These are phyloP conservation scores for Peromyscus maniculatus DNA, from an alignment of 2,113 vertebrate genomes.

Conservation along the genomic window DNA sequence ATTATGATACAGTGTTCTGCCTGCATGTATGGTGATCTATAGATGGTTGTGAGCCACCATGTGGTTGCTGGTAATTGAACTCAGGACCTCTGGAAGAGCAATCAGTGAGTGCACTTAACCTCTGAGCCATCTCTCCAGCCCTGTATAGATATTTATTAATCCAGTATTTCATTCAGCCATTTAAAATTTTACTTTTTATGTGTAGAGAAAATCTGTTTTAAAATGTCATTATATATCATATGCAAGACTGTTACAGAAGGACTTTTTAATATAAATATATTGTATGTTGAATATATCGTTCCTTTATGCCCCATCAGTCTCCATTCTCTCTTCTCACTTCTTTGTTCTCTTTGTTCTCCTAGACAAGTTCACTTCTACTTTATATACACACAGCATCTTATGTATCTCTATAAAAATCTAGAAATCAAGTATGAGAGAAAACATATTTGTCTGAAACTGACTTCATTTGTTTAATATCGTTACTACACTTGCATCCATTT, in stretches of 20 bases:
- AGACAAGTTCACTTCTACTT: not conserved
- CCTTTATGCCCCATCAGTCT: not conserved
- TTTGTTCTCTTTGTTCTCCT: not conserved
- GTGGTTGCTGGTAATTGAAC: too few relatives aligned
- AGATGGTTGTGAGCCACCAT: too few relatives aligned
- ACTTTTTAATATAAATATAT: not conserved
- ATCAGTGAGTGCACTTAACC: too few relatives aligned
- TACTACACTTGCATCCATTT: not conserved
- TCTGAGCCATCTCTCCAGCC: too few relatives aligned
- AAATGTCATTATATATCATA: not conserved
- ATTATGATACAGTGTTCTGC: too few relatives aligned
- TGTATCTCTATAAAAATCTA: not conserved
- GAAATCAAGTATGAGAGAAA: not conserved
- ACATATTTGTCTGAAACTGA: not conserved
- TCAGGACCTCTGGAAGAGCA: too few relatives aligned
- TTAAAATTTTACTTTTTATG: not conserved
- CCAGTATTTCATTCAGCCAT: not conserved
- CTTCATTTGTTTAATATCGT: not conserved
- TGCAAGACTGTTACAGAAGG: not conserved
- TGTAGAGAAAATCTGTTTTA: not conserved
- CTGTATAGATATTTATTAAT: not conserved
- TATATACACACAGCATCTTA: not conserved
- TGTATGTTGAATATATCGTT: not conserved
- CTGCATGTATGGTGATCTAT: too few relatives aligned
- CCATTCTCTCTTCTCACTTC: too few relatives aligned